Evolutionary conservation across 2,113 vertebrate species (phyloP).

Genomic region (Chaetops frenatus): DNA sequence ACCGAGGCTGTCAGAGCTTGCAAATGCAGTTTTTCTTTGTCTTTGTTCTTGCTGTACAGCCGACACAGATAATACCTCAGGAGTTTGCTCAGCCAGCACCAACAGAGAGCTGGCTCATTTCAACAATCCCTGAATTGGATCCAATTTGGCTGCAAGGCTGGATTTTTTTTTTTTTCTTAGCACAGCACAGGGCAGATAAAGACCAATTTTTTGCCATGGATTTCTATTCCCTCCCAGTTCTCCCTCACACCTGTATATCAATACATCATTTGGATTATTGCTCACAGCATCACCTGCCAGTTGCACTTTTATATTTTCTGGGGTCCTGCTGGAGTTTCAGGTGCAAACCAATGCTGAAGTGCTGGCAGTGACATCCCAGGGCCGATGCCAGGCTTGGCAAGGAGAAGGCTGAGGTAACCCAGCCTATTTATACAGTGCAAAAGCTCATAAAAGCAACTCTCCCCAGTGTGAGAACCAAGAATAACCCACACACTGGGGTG

Average conservation of each 20-base stretch:
- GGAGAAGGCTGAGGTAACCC: not conserved
- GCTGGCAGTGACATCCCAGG: not conserved
- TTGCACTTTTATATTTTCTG: not conserved
- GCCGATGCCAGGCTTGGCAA: not conserved
- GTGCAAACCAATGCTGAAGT: not conserved
- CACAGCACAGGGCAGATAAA: not conserved
- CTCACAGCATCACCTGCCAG: not conserved
- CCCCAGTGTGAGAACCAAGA: not conserved
- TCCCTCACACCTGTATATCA: not conserved
- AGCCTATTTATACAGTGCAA: not conserved
- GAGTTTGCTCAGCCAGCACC: conserved; percentile 5
- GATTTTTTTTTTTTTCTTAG: not conserved
- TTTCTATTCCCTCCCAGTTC: not conserved
- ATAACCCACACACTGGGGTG: not conserved
- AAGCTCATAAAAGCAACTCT: not conserved
- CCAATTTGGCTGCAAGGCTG: conserved; percentile 4
- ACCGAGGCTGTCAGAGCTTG: not conserved
- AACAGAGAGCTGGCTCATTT: conserved; percentile 15
- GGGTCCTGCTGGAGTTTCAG: not conserved
- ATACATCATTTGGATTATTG: not conserved
- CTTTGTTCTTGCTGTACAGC: not conserved
- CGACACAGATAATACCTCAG: not conserved
- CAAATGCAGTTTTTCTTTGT: not conserved
- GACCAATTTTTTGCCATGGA: not conserved
- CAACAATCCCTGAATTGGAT: not conserved